These are phyloP conservation scores for Melieria omissa DNA, from an alignment of 2,888 invertebrate species.

Conservation along the genomic window DNA sequence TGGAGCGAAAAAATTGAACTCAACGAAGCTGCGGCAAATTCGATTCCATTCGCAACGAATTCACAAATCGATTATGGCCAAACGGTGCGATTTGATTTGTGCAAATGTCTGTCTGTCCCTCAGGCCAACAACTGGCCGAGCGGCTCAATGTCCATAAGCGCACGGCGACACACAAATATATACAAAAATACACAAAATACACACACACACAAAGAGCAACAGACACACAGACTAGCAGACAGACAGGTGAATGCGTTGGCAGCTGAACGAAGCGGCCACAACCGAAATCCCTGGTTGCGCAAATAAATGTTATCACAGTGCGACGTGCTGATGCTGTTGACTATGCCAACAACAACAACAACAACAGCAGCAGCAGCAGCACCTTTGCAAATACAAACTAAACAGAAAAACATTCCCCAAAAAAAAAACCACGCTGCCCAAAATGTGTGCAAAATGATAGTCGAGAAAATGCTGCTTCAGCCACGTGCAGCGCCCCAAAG, in stretches of 20 bases:
- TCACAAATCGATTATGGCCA: constrained; percentile 31
- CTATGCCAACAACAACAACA: constrained; percentile 4
- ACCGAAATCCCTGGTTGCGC: constrained; percentile 8
- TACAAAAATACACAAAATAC: not conserved
- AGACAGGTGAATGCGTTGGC: too few species aligned
- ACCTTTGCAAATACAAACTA: not conserved
- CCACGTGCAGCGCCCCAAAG: constrained; percentile 19
- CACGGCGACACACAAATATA: not conserved
- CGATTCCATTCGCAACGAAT: constrained; percentile 22
- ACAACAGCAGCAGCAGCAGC: not conserved
- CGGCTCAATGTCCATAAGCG: not conserved
- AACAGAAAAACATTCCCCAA: constrained; percentile 4
- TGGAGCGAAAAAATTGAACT: too few species aligned
- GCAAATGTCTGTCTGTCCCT: constrained; percentile 20
- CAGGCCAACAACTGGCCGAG: not conserved
- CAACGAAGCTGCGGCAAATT: not conserved
- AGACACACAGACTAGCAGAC: not conserved
- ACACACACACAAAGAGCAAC: not conserved
- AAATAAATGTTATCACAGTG: constrained; percentile 19
- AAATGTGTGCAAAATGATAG: constrained; percentile 35
- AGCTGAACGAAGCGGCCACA: not conserved
- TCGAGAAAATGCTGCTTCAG: constrained; percentile 20
- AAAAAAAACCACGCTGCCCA: not conserved
- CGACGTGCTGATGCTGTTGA: not conserved
- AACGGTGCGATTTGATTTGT: constrained; percentile 33